Percentiles rank a stretch among this genome's conserved stretches.
phyloP scores from a whole-genome alignment of 2,888 invertebrate genomes.

The Geophilus truncorum region DNA sequence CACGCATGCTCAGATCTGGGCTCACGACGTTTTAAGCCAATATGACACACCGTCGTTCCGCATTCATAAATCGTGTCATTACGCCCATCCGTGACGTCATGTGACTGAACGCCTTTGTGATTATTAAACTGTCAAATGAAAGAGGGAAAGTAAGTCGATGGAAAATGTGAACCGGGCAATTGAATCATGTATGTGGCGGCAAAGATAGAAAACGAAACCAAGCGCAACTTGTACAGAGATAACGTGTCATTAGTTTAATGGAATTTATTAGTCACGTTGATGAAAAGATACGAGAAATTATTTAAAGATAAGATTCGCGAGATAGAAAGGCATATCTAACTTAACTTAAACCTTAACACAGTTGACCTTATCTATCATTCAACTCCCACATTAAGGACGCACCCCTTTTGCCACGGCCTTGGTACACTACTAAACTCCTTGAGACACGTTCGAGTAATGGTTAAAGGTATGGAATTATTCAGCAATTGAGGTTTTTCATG shows the following conservation, averaged over 20 bases:
- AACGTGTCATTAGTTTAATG: neutral
- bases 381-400: neutral
- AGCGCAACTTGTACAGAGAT: neutral
- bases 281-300: neutral
- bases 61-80: neutral
- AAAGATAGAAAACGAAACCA: neutral
- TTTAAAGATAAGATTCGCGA: neutral
- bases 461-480: neutral
- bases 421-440: neutral
- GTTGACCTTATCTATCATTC: neutral
- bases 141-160: neutral
- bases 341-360: neutral
- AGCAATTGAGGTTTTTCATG: neutral
- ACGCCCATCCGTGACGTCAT: neutral
- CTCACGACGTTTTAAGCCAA: neutral
- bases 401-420: neutral
- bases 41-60: neutral
- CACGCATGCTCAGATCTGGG: neutral
- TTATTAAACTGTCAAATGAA: neutral
- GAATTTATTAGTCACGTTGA: neutral
- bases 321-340: neutral
- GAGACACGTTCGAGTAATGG: neutral
- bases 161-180: neutral
- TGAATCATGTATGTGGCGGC: neutral
- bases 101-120: neutral